A percentile compares a stretch with the other conserved stretches of the same genome.
Conservation (phyloP, 1,140 invertebrate species). For the Dermatophagoides farinae region DNA sequence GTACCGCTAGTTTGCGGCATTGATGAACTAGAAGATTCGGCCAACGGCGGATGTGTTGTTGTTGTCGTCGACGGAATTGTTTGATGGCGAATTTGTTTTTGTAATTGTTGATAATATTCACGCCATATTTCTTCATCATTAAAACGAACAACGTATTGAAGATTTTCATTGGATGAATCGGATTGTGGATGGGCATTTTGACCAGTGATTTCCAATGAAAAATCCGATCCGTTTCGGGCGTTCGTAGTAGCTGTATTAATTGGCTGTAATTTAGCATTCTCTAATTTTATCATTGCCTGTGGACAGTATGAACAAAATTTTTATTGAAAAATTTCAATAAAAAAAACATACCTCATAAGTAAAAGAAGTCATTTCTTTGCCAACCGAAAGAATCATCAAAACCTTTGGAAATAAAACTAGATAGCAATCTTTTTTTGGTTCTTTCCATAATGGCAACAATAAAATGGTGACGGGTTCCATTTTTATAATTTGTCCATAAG, state of each 20-base stretch:
- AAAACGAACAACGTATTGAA: background rate
- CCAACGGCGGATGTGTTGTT: background rate
- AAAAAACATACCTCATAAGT: constrained; percentile 46
- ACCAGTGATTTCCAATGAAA: background rate
- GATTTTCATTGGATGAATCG: background rate
- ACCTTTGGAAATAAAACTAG: constrained; percentile 72
- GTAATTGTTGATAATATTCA: background rate
- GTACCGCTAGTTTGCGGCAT: background rate
- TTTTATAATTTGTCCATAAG: constrained; percentile 30
- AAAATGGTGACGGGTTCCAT: constrained; percentile 46
- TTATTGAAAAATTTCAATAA: too few relatives aligned
- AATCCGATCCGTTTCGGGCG: background rate
- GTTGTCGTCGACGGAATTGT: background rate
- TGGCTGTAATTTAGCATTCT: background rate
- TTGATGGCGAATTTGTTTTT: constrained; percentile 1
- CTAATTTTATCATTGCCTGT: constrained; percentile 30
- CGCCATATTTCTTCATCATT: background rate
- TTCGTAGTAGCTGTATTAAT: background rate
- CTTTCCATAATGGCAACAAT: constrained; percentile 33
- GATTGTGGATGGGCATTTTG: background rate
- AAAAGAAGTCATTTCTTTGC: constrained; percentile 74
- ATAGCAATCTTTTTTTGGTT: constrained; percentile 64
- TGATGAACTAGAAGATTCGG: background rate
- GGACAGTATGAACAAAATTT: too few relatives aligned
- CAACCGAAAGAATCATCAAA: constrained; percentile 70